phyloP scores from a whole-genome alignment of 2,888 invertebrate genomes.

The Leptopterna dolabrata region DNA sequence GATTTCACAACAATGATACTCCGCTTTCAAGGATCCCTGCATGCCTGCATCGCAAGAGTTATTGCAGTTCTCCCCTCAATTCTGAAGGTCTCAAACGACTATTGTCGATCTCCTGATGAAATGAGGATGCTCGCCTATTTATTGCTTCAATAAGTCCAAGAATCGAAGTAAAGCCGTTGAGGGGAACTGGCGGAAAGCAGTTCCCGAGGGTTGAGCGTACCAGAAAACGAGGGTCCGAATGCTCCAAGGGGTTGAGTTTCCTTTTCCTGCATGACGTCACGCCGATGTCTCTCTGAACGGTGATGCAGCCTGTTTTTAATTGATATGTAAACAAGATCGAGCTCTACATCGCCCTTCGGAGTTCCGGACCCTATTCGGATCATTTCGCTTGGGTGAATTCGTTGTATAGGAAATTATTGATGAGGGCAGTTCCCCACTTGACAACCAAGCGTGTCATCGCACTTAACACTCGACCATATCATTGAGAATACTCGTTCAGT shows the following conservation, averaged over 20 bases:
- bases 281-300: background rate
- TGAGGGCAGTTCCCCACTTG: background rate
- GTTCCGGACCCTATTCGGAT: background rate
- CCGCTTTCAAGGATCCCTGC: background rate
- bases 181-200: too few species aligned
- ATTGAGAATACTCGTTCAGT: background rate
- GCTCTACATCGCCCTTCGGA: background rate
- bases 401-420: background rate
- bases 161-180: too few species aligned
- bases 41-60: background rate
- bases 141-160: slow-evolving; percentile 40
- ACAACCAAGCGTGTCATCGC: background rate
- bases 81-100: background rate
- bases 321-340: slow-evolving; percentile 47
- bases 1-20: background rate
- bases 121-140: slow-evolving; percentile 44
- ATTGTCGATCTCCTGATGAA: slow-evolving; percentile 31
- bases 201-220: background rate
- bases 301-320: slow-evolving; percentile 23
- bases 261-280: slow-evolving; percentile 38
- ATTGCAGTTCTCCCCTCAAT: background rate
- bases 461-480: background rate
- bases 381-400: slow-evolving; percentile 1
- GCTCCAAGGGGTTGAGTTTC: background rate
- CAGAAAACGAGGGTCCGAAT: slow-evolving; percentile 30